Conservation (phyloP, 2,113 vertebrate genomes). For the Pogona vitticeps region DNA sequence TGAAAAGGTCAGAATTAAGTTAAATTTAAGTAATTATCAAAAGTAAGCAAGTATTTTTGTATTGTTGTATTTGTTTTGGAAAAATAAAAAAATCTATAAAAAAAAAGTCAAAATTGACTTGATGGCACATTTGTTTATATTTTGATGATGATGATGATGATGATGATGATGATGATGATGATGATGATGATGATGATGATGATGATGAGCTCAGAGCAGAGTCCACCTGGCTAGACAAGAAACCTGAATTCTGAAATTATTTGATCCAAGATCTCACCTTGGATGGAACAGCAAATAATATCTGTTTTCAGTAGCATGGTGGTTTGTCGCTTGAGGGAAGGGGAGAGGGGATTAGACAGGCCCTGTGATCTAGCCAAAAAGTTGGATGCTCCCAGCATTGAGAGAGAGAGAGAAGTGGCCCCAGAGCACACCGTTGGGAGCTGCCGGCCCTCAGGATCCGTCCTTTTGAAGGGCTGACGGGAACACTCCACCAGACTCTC, state of each 20-base stretch:
- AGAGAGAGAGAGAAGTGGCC: neutral
- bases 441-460: neutral
- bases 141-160: too few species aligned
- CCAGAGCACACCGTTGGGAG: neutral
- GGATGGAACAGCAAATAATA: neutral
- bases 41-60: too few species aligned
- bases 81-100: too few species aligned
- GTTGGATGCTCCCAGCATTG: neutral
- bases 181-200: too few species aligned
- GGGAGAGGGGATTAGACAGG: neutral
- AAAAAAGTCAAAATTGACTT: too few species aligned
- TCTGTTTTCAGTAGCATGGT: neutral
- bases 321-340: constrained; percentile 11
- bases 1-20: too few species aligned
- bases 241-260: neutral
- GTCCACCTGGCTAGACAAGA: neutral
- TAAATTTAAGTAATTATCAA: too few species aligned
- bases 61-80: too few species aligned
- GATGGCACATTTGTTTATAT: too few species aligned
- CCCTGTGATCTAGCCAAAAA: neutral
- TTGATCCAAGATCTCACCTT: neutral
- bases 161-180: too few species aligned
- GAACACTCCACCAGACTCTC: neutral
- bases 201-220: neutral
- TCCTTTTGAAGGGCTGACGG: neutral